Base-by-base conservation (phyloP, 2,113 vertebrate species). In the Semicossyphus pulcher region DNA sequence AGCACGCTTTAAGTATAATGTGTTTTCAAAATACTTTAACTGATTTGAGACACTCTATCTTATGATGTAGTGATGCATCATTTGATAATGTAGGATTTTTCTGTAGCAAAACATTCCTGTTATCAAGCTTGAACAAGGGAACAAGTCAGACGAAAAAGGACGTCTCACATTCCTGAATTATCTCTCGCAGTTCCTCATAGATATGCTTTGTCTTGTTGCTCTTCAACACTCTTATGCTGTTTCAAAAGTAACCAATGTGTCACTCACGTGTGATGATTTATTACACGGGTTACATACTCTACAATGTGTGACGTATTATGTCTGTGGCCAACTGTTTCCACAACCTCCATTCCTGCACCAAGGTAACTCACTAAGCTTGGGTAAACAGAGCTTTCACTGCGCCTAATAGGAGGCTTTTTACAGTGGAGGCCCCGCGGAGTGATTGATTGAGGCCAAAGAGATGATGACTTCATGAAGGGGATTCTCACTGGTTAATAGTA, bases 321-420 rank as follows among this genome's bases (percentile, higher is more conserved):
- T 79, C 79, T 72, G 42, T 54, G 28, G 56, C 21, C 65, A 57
- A 54, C 53, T 60, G 60, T 76, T 76, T 78, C 68, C 49, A 78
- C 54, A 64, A 52, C 20, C 54, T 83, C 75, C 58, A 78, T 72
- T 88, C 56, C 31, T 72, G 54, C 63, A 73, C 65, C 61, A 80
- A 83, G 72, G 86, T 78, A 65, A 73, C 72, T 76, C 54, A 34
- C 78, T 84, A 72, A 86, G 78, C 80, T 83, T 83, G 65, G 47
- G 81, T 88, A 81, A 88, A 91, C 80, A 89, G 34, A 25, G 59
- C 81, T 89, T 86, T 88, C 76, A 84, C 80, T 84, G 64, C 26
- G 7, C 52, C 75, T 86, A 84, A 88, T 80, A 58, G 84, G 72
- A 80, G 52, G 69, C 75, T 59, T 81, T 84, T 82, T 88, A 88